phyloP scores from a whole-genome alignment of 2,888 invertebrate genomes.

The Trissolcus brochymenae region DNA sequence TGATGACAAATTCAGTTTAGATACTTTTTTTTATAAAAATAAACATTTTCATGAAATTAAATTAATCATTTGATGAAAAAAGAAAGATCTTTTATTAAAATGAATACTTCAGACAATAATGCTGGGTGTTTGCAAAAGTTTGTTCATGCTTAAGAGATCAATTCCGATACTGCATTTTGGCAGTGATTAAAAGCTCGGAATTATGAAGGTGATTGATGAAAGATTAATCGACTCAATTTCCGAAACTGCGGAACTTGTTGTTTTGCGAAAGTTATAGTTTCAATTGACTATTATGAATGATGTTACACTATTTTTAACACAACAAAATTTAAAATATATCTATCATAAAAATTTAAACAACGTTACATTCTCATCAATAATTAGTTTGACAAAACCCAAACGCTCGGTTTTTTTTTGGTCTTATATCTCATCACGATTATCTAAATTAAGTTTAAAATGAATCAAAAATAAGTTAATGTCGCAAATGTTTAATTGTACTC shows the following conservation, averaged over 20 bases:
- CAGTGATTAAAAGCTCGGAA: background rate
- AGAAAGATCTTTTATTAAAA: background rate
- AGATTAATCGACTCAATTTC: background rate
- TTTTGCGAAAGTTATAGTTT: background rate
- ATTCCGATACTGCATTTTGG: constrained; percentile 4
- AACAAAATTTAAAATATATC: no score
- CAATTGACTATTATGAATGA: no score
- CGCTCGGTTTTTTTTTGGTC: no score
- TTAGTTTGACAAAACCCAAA: no score
- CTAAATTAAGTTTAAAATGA: constrained; percentile 12
- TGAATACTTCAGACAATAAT: background rate
- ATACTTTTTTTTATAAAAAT: background rate
- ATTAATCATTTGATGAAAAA: background rate
- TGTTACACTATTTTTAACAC: no score
- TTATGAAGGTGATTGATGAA: constrained; percentile 6
- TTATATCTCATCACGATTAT: background rate
- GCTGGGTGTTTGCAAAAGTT: background rate
- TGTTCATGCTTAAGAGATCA: background rate
- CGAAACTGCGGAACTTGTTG: background rate
- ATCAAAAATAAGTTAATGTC: constrained; percentile 9
- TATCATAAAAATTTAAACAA: no score
- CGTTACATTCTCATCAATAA: no score
- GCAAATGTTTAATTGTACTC: constrained; percentile 10
- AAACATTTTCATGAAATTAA: no score
- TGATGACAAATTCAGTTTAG: constrained; percentile 13